A percentile compares a stretch with the other conserved stretches of the same genome.
Conservation (phyloP, 1,140 invertebrate genomes). For the Antheraea mylitta region DNA sequence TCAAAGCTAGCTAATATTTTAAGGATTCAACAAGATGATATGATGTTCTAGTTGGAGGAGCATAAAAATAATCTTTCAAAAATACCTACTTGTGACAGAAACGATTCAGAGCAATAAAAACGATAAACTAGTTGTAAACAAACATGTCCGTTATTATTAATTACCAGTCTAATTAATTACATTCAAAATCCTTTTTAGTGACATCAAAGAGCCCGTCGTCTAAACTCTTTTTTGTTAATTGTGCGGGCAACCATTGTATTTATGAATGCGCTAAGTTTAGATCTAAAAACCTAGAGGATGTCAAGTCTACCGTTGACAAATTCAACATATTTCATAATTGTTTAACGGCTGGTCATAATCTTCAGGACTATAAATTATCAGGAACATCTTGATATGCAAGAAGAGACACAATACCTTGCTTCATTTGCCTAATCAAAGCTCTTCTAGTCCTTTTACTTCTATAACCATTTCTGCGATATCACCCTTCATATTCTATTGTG, state of each 20-base stretch:
- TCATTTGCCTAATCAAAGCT: too few species aligned
- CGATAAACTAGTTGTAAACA: background rate
- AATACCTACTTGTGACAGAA: slow-evolving; percentile 12
- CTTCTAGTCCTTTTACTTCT: background rate
- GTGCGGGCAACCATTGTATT: background rate
- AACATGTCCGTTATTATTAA: background rate
- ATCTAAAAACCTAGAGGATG: background rate
- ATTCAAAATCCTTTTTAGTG: background rate
- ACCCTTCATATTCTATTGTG: background rate
- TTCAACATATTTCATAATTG: slow-evolving; percentile 1
- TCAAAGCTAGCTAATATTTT: slow-evolving; percentile 13
- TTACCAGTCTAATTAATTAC: too few species aligned
- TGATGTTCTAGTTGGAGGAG: slow-evolving; percentile 14
- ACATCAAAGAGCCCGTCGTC: background rate
- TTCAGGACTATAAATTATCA: slow-evolving; percentile 2
- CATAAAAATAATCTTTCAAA: slow-evolving; percentile 7
- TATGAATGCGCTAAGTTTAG: slow-evolving; percentile 2
- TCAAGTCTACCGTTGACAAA: background rate
- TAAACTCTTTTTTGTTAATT: too few species aligned
- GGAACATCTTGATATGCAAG: background rate
- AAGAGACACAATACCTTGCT: slow-evolving; percentile 1
- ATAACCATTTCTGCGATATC: background rate
- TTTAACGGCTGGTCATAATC: background rate
- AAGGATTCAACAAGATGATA: too few species aligned
- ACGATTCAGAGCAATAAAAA: background rate